A percentile compares a stretch with the other conserved stretches of the same genome.
These are phyloP conservation scores for Neodiprion virginianus DNA, from an alignment of 1,140 invertebrate genomes.

Conservation along the genomic window DNA sequence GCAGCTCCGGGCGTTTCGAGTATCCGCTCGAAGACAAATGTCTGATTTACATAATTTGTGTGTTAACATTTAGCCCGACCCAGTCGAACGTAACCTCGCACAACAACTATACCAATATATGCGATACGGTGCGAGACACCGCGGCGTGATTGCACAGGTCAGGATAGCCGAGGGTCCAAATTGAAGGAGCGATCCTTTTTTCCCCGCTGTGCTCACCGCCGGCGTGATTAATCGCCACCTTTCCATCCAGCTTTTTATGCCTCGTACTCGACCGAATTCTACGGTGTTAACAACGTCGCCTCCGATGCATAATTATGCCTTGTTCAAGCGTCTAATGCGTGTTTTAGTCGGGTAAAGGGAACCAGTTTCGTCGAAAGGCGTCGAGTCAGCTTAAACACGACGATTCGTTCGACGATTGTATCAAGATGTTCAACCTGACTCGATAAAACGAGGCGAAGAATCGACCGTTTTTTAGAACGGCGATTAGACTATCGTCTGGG, in stretches of 20 bases:
- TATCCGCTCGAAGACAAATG: not conserved
- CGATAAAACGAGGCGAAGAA: too few species aligned
- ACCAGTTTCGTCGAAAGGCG: too few species aligned
- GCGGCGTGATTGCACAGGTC: not conserved
- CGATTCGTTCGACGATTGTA: too few species aligned
- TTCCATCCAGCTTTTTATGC: not conserved
- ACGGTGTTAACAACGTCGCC: conserved; percentile 5
- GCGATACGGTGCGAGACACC: too few species aligned
- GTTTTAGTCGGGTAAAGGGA: too few species aligned
- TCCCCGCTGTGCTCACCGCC: not conserved
- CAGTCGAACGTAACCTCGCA: not conserved
- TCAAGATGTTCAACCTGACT: too few species aligned
- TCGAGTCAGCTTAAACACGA: too few species aligned
- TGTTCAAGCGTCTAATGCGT: too few species aligned
- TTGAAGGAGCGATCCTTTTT: not conserved
- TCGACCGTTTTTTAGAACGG: too few species aligned
- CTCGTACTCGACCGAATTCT: not conserved
- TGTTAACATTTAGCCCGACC: conserved; percentile 55
- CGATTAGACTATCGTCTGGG: too few species aligned
- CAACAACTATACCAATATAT: not conserved
- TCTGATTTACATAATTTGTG: conserved; percentile 55
- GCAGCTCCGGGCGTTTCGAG: not conserved
- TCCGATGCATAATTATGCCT: not conserved
- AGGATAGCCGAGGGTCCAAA: not conserved
- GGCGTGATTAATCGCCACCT: not conserved